Conservation (phyloP, 2,113 vertebrate genomes). For the Ophiodon elongatus region DNA sequence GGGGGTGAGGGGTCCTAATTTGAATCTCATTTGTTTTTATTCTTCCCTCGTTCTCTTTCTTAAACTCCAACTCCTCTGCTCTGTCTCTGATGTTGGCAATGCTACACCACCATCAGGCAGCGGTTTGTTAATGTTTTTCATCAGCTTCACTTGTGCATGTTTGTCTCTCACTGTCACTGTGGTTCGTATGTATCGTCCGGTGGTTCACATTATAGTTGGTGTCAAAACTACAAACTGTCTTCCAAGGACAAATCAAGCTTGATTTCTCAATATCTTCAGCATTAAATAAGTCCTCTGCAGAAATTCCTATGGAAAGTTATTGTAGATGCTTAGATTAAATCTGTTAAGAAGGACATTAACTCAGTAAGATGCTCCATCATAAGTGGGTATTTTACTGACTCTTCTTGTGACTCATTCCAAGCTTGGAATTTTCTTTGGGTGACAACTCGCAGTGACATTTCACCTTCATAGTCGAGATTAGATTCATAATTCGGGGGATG, state of each 20-base stretch:
- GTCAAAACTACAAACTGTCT: constrained; percentile 36
- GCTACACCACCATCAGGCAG: constrained; percentile 88
- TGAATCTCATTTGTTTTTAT: constrained; percentile 65
- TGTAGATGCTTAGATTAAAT: not conserved
- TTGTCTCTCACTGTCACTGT: constrained; percentile 60
- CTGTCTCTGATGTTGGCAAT: constrained; percentile 87
- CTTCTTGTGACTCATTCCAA: constrained; percentile 28
- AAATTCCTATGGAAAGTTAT: not conserved
- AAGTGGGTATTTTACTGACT: constrained; percentile 8
- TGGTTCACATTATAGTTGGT: constrained; percentile 27
- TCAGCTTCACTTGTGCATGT: constrained; percentile 82
- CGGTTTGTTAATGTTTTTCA: constrained; percentile 91
- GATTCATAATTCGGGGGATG: not conserved
- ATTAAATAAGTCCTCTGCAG: not conserved
- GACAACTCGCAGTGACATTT: constrained; percentile 27
- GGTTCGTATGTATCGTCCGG: constrained; percentile 29
- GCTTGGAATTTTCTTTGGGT: constrained; percentile 33
- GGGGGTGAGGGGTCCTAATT: constrained; percentile 69
- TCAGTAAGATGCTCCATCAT: not conserved
- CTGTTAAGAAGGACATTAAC: not conserved
- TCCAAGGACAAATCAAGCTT: constrained; percentile 46
- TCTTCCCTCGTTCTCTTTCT: constrained; percentile 64
- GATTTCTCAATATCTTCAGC: not conserved
- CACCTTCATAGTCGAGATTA: not conserved
- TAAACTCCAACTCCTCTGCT: constrained; percentile 71